phyloP scores from a whole-genome alignment of 2,888 invertebrate genomes.

The Thymelicus acteon region DNA sequence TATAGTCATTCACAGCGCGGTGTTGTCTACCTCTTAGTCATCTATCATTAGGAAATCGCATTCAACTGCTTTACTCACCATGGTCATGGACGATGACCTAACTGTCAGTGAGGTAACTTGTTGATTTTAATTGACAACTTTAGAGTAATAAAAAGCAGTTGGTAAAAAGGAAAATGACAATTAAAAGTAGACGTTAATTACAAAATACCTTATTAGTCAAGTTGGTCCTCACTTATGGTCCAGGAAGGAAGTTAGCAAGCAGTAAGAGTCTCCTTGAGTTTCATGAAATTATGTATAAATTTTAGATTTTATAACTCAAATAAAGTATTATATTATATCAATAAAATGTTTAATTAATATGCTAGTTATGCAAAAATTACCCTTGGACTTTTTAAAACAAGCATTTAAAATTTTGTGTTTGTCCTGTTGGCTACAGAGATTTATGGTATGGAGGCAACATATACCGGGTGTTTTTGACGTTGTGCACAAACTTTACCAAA shows the following conservation, averaged over 20 bases:
- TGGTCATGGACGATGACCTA: slow-evolving; percentile 23
- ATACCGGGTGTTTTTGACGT: no score
- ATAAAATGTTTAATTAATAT: neutral
- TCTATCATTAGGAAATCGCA: slow-evolving; percentile 29
- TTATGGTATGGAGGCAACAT: no score
- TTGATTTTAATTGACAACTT: slow-evolving; percentile 16
- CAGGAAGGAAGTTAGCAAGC: slow-evolving; percentile 11
- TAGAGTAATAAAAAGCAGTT: slow-evolving; percentile 17
- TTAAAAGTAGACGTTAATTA: slow-evolving; percentile 21
- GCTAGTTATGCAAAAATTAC: no score
- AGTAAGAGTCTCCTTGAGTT: slow-evolving; percentile 4
- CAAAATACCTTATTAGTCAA: slow-evolving; percentile 18
- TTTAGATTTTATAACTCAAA: neutral
- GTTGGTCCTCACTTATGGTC: neutral
- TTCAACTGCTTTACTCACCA: slow-evolving; percentile 33
- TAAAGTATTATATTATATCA: neutral
- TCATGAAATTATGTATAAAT: slow-evolving; percentile 1
- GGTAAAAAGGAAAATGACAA: slow-evolving; percentile 29
- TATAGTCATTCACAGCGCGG: slow-evolving; percentile 8
- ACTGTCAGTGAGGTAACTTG: slow-evolving; percentile 12
- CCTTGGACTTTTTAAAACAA: no score
- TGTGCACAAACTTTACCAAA: no score
- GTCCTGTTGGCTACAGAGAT: no score
- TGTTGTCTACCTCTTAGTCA: slow-evolving; percentile 19
- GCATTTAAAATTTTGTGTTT: no score